Percentiles rank a stretch among this genome's conserved stretches.
These are phyloP conservation scores for Drosophila pseudoobscura DNA, from an alignment of 1,140 invertebrate species.

Conservation along the genomic window DNA sequence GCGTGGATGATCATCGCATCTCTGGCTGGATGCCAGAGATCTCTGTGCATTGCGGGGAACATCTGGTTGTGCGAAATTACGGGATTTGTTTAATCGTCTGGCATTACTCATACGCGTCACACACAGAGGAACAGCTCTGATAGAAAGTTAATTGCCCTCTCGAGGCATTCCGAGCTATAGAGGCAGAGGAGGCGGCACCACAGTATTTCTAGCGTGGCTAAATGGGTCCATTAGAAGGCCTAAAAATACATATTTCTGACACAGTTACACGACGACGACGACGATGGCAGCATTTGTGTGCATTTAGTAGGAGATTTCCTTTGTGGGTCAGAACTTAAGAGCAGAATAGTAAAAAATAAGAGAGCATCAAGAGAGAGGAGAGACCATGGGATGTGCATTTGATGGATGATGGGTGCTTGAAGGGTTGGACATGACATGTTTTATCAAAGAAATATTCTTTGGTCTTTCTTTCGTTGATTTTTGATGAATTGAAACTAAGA, in stretches of 20 bases:
- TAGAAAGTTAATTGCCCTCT: slow-evolving; percentile 78
- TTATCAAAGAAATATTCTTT: slow-evolving; percentile 9
- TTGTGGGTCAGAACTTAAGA: slow-evolving; percentile 49
- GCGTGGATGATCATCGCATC: not conserved
- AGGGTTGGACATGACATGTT: slow-evolving; percentile 49
- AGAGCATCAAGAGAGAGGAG: slow-evolving; percentile 9
- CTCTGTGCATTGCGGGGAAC: not conserved
- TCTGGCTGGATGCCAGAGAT: slow-evolving; percentile 38
- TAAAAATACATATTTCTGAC: slow-evolving; percentile 75
- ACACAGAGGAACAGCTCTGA: not conserved
- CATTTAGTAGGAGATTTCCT: slow-evolving; percentile 9
- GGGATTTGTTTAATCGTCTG: slow-evolving; percentile 38
- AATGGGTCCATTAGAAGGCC: slow-evolving; percentile 71
- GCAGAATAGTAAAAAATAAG: slow-evolving; percentile 1
- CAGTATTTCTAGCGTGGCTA: slow-evolving; percentile 31
- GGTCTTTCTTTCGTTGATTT: not conserved
- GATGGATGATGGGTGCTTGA: not conserved
- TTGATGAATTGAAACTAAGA: slow-evolving; percentile 15
- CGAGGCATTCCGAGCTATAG: slow-evolving; percentile 51
- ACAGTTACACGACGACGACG: slow-evolving; percentile 55
- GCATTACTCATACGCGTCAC: slow-evolving; percentile 53
- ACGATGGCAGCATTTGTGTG: slow-evolving; percentile 39
- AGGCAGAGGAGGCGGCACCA: slow-evolving; percentile 20
- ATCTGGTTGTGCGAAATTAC: slow-evolving; percentile 21
- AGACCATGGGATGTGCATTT: slow-evolving; percentile 18